Conservation (phyloP, 2,888 invertebrate species). For the Pseudococcus longispinus region DNA sequence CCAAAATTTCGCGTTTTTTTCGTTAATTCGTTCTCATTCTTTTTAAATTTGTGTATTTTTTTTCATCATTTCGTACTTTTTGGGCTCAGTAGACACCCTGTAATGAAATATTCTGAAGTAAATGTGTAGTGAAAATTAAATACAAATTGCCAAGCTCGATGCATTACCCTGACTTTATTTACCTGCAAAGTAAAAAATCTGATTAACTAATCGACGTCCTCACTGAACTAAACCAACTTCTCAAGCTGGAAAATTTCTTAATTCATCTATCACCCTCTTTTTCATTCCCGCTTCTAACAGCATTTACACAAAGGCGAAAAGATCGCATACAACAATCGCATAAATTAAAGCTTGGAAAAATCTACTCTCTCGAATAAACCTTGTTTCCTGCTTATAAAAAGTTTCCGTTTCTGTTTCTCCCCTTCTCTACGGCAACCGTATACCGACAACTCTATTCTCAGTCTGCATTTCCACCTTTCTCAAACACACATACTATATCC, state of each 20-base stretch:
- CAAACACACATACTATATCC: neutral
- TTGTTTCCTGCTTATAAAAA: conserved; percentile 5
- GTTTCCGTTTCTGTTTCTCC: neutral
- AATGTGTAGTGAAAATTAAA: no score
- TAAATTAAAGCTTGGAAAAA: neutral
- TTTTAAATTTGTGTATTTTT: no score
- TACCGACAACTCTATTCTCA: neutral
- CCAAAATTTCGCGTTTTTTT: no score
- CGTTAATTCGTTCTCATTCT: no score
- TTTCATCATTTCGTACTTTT: no score
- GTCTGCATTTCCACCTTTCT: neutral
- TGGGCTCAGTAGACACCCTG: no score
- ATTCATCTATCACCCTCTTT: neutral
- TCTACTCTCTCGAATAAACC: conserved; percentile 4
- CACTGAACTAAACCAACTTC: neutral
- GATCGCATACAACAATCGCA: neutral
- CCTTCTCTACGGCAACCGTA: neutral
- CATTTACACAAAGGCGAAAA: neutral
- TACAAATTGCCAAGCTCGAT: no score
- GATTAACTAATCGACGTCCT: no score
- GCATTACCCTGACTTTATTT: no score
- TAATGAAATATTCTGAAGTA: no score
- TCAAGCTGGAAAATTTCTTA: neutral
- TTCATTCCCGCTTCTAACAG: neutral
- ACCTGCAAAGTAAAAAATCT: no score